A percentile compares a stretch with the other conserved stretches of the same genome.
These are phyloP conservation scores for Leptobrachium leishanense DNA, from an alignment of 2,113 vertebrate genomes.

Conservation along the genomic window DNA sequence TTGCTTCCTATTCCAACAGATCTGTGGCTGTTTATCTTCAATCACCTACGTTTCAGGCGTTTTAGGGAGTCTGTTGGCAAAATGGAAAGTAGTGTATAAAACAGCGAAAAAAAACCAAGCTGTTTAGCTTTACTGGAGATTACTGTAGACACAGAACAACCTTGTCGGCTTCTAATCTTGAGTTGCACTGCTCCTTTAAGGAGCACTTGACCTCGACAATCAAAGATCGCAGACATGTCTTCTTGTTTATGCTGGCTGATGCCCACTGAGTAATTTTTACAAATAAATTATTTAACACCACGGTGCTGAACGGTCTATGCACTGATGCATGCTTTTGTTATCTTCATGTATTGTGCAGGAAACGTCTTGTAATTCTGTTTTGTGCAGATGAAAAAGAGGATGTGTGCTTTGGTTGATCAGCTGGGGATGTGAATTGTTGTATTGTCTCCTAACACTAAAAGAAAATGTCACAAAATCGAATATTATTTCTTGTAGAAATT, in stretches of 20 bases:
- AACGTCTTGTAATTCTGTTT: not conserved
- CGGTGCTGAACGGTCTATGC: constrained; percentile 4
- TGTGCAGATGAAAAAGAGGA: constrained; percentile 3
- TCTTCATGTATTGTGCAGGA: constrained; percentile 1
- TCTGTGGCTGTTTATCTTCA: no score
- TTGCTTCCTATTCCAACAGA: no score
- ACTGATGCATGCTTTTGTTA: constrained; percentile 33
- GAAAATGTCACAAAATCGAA: no score
- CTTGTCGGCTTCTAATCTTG: not conserved
- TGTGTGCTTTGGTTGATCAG: constrained; percentile 11
- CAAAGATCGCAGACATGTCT: not conserved
- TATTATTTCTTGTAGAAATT: no score
- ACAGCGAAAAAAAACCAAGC: no score
- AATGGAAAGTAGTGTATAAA: no score
- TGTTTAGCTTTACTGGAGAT: no score
- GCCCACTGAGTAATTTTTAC: constrained; percentile 24
- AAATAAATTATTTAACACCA: constrained; percentile 40
- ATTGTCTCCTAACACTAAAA: not conserved
- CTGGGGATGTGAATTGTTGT: not conserved
- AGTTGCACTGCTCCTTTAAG: not conserved
- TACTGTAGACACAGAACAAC: no score
- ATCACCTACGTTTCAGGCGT: no score
- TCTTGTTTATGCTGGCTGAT: constrained; percentile 21
- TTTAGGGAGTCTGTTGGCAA: no score
- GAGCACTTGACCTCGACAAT: constrained; percentile 13